phyloP scores from a whole-genome alignment of 2,888 invertebrate genomes.

The Idaea straminata region DNA sequence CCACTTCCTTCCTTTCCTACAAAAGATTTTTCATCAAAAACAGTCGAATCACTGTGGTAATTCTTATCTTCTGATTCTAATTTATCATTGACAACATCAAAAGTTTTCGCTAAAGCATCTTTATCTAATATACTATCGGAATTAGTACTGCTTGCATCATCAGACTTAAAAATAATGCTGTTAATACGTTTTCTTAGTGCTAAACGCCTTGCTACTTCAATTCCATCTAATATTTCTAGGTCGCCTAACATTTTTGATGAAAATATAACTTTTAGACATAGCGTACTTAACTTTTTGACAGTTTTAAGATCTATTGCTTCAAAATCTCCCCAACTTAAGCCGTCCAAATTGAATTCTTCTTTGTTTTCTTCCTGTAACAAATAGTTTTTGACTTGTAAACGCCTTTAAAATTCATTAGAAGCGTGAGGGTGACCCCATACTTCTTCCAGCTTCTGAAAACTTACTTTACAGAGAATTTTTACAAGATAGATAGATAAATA shows the following conservation, averaged over 20 bases:
- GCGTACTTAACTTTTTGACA: slow-evolving; percentile 39
- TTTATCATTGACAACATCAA: background rate
- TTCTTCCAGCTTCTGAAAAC: too few relatives aligned
- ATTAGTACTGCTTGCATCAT: slow-evolving; percentile 20
- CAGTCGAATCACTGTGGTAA: background rate
- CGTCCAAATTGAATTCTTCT: slow-evolving; percentile 38
- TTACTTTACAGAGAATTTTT: too few relatives aligned
- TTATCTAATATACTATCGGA: slow-evolving; percentile 19
- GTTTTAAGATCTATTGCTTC: slow-evolving; percentile 21
- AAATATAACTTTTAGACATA: slow-evolving; percentile 56
- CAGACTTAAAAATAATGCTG: slow-evolving; percentile 46
- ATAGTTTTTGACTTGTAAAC: too few relatives aligned
- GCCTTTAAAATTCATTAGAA: too few relatives aligned
- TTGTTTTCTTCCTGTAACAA: slow-evolving; percentile 30
- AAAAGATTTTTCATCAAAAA: background rate
- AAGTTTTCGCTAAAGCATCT: background rate
- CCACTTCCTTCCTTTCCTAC: slow-evolving; percentile 1
- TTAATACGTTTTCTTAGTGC: slow-evolving; percentile 14
- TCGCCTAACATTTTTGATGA: slow-evolving; percentile 47
- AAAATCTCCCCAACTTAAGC: slow-evolving; percentile 50
- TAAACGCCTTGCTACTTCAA: slow-evolving; percentile 11
- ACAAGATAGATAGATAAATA: too few relatives aligned
- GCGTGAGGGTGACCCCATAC: too few relatives aligned
- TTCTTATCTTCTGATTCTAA: background rate
- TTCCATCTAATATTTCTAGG: slow-evolving; percentile 40